These are phyloP conservation scores for Orthosia gracilis DNA, from an alignment of 2,888 invertebrate genomes.

Conservation along the genomic window DNA sequence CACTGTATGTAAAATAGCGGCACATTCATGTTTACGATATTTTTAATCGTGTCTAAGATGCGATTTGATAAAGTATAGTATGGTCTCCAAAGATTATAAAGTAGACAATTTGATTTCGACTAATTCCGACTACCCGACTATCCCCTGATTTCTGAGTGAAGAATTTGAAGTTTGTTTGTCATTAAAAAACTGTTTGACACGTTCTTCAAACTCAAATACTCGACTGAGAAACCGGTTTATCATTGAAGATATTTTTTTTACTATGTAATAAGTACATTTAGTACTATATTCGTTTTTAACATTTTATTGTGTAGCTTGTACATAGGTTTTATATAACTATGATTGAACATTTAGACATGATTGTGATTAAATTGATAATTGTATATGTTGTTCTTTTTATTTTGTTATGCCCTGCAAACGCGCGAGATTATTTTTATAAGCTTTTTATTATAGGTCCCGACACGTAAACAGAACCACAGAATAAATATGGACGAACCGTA, in stretches of 20 bases:
- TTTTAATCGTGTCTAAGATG: too few species aligned
- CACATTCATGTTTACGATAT: too few species aligned
- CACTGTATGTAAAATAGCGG: too few species aligned
- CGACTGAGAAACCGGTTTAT: background rate
- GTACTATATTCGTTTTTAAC: conserved; percentile 35
- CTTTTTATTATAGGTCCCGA: too few species aligned
- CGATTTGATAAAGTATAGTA: too few species aligned
- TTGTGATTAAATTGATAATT: conserved; percentile 76
- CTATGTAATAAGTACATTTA: conserved; percentile 54
- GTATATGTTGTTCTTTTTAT: conserved; percentile 61
- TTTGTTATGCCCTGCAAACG: background rate
- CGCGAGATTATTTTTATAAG: too few species aligned
- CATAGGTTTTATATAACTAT: conserved; percentile 64
- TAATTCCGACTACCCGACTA: conserved; percentile 8
- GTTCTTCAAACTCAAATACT: too few species aligned
- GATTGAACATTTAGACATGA: conserved; percentile 60
- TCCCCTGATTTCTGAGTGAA: too few species aligned
- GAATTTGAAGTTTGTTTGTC: too few species aligned
- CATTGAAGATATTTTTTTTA: conserved; percentile 39
- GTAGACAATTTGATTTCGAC: background rate
- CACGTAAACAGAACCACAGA: too few species aligned
- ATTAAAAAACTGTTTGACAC: too few species aligned
- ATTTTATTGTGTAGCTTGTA: conserved; percentile 64
- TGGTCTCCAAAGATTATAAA: conserved; percentile 2
- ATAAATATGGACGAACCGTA: too few species aligned